Percentiles rank a stretch among this genome's conserved stretches.
phyloP scores from a whole-genome alignment of 2,113 vertebrate genomes.

The Cyprinodon brontotheroides region DNA sequence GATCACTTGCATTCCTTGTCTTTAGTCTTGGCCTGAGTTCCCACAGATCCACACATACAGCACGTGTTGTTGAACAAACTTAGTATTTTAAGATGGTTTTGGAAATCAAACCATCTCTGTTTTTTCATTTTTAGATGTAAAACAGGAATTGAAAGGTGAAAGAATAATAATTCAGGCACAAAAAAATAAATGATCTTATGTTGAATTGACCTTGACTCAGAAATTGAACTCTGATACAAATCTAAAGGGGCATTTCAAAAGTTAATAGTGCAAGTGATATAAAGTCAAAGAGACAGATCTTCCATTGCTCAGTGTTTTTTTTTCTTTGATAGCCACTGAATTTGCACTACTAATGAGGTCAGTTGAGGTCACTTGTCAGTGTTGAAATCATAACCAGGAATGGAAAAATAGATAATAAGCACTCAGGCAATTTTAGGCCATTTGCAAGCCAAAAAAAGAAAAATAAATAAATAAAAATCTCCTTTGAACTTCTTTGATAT shows the following conservation, averaged over 20 bases:
- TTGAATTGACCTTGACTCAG: conserved; percentile 77
- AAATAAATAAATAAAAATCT: conserved; percentile 8
- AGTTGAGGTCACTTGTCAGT: conserved; percentile 60
- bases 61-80: conserved; percentile 75
- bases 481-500: conserved; percentile 62
- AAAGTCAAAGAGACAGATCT: conserved; percentile 24
- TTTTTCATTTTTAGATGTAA: conserved; percentile 80
- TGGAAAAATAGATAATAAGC: conserved; percentile 34
- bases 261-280: conserved; percentile 44
- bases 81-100: conserved; percentile 82
- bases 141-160: conserved; percentile 77
- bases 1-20: conserved; percentile 30
- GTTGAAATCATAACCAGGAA: conserved; percentile 41
- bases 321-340: conserved; percentile 38
- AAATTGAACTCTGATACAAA: conserved; percentile 56
- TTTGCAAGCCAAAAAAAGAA: conserved; percentile 18
- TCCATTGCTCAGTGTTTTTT: conserved; percentile 34
- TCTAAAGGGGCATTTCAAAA: conserved; percentile 48
- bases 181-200: conserved; percentile 68
- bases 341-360: conserved; percentile 60
- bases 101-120: conserved; percentile 78
- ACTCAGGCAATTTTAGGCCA: conserved; percentile 3
- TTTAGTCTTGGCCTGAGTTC: conserved; percentile 67
- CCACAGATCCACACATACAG: conserved; percentile 72
- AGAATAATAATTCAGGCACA: conserved; percentile 70